Conservation (phyloP, 2,113 vertebrate genomes). For the Harpagus bidentatus region DNA sequence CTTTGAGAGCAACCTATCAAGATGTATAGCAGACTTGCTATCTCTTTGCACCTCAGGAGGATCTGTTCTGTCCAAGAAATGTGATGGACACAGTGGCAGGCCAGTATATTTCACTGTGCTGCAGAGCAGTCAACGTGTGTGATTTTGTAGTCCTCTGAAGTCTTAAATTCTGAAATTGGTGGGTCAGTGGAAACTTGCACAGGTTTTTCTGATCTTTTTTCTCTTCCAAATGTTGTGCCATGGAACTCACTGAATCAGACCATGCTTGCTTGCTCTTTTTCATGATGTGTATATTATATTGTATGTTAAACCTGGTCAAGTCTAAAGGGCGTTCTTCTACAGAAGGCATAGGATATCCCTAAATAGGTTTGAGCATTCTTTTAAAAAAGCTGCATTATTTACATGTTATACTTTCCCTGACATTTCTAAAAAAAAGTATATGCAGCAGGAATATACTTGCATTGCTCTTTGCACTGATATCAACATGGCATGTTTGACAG, state of each 20-base stretch:
- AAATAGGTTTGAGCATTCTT: background rate
- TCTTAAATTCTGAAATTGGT: background rate
- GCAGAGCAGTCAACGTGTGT: fast-evolving
- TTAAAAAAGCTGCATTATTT: background rate
- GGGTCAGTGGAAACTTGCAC: background rate
- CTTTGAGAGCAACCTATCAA: background rate
- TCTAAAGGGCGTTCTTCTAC: background rate
- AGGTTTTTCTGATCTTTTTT: background rate
- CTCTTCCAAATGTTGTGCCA: background rate
- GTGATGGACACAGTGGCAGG: too few relatives aligned
- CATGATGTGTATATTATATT: fast-evolving
- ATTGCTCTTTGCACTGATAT: background rate
- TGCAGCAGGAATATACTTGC: background rate
- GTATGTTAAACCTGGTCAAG: background rate
- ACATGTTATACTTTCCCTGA: background rate
- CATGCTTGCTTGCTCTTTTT: background rate
- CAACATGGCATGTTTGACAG: background rate
- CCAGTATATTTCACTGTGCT: background rate
- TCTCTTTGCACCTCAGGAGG: background rate
- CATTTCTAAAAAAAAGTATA: background rate
- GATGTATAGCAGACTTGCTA: background rate
- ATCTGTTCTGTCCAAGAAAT: background rate
- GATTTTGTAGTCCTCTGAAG: background rate
- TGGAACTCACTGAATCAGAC: background rate
- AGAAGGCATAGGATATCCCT: background rate